These are phyloP conservation scores for Donacobius atricapilla DNA, from an alignment of 2,113 vertebrate species.

Conservation along the genomic window DNA sequence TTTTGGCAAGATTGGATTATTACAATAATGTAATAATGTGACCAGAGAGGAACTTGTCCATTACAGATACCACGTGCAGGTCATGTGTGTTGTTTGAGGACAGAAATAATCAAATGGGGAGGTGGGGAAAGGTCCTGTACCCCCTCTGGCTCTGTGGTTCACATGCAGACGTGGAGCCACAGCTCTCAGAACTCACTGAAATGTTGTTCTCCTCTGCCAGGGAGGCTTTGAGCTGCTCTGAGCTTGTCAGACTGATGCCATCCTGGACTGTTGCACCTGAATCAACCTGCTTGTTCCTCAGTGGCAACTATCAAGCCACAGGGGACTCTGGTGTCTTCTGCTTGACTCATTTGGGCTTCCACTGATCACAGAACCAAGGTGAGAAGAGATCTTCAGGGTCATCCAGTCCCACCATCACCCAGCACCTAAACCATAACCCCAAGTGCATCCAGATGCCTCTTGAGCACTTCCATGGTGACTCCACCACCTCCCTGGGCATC, in stretches of 20 bases:
- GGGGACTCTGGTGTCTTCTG: neutral
- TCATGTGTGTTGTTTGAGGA: neutral
- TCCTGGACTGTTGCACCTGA: neutral
- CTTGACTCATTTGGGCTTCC: neutral
- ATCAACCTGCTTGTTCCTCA: neutral
- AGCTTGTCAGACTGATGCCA: neutral
- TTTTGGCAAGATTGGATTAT: neutral
- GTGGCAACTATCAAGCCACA: neutral
- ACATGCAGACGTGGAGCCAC: rapidly evolving
- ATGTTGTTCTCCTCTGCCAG: neutral
- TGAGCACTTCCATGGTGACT: neutral
- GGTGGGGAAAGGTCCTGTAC: neutral
- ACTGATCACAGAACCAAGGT: no score
- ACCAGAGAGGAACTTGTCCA: neutral
- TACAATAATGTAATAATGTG: neutral
- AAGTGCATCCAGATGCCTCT: neutral
- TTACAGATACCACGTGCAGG: neutral
- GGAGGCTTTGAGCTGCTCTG: neutral
- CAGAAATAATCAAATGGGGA: neutral
- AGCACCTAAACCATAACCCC: neutral
- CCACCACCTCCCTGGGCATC: neutral
- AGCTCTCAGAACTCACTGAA: neutral
- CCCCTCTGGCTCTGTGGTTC: neutral
- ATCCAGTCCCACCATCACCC: neutral
- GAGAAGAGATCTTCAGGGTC: neutral